Percentiles rank a stretch among this genome's conserved stretches.
These are phyloP conservation scores for Grammomys surdaster DNA, from an alignment of 2,113 vertebrate species.

Conservation along the genomic window DNA sequence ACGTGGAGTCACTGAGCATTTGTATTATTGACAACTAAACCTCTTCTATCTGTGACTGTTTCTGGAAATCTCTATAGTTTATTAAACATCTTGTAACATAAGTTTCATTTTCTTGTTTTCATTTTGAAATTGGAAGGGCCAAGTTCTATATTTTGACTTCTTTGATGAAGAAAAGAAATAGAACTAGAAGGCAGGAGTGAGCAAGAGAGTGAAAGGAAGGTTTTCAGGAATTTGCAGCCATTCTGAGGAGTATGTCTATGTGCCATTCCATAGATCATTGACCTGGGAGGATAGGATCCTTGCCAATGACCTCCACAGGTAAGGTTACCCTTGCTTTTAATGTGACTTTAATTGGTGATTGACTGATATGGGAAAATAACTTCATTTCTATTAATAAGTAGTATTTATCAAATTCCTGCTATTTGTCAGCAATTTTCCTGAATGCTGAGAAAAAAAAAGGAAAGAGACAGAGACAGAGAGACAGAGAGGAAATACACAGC, in stretches of 20 bases:
- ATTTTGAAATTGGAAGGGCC: neutral
- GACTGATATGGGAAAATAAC: neutral
- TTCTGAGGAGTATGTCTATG: neutral
- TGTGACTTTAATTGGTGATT: neutral
- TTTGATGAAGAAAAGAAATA: slow-evolving; percentile 43
- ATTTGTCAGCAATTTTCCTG: slow-evolving; percentile 29
- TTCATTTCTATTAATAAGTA: neutral
- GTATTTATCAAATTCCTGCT: slow-evolving; percentile 3
- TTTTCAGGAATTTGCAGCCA: neutral
- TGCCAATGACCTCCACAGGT: neutral
- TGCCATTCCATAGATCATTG: neutral
- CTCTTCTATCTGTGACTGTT: neutral
- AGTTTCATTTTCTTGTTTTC: slow-evolving; percentile 14
- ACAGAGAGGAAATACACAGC: neutral
- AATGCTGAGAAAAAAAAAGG: neutral
- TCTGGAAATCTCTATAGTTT: neutral
- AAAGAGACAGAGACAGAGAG: neutral
- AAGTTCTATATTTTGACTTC: neutral
- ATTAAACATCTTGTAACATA: neutral
- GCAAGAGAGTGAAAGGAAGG: neutral
- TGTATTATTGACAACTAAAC: neutral
- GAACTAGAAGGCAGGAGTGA: neutral
- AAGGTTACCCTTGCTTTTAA: neutral
- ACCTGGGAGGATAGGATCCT: neutral
- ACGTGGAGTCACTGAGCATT: neutral